Base-by-base conservation (phyloP, 2,797 vertebrate species). In the Diplodus sargus region DNA sequence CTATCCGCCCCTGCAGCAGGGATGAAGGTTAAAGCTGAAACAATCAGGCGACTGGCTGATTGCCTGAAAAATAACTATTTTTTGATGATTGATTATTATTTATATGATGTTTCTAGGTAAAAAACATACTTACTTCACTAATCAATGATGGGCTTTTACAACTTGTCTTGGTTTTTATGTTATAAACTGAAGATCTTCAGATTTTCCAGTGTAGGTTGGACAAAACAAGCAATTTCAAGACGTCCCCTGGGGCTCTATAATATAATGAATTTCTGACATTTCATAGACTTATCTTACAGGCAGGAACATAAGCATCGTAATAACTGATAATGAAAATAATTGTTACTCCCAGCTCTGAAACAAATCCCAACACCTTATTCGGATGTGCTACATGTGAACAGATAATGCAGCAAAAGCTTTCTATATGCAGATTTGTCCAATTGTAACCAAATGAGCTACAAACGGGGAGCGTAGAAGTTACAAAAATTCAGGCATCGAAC, bases 341-440 rank as follows among this genome's bases (percentile, higher is more conserved):
- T 39, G 39, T 39, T 39, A 39, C 39, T 39, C 3, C 34, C 22
- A 43, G 52, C 17, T 60, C 22, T 28, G 14, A 43, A 60, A 28
- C 0, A 51, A 42, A 39, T 39, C 2, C 39, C 9, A 11, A 39
- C 49, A 57, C 3, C 34, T 70, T 39, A 59, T 49, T 49, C 30
- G 62, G 16, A 57, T 61, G n/a, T 15, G 25, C 43, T 51, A 51
- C 66, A 70, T 42, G 2, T 14, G 14, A 65, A 64, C 25, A 56
- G 18, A 30, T 20, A 15, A 72, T 16, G 54, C 15, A 22, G 12
- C 9, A 5, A 16, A 22, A 22, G 9, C 10, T 57, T 68, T 28
- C 10, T 22, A 52, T 67, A 25, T 58, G 60, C 30, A 22, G 48
- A 71, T 61, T 48, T 61, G 15, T 34, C 52, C 48, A 65, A 66